Evolutionary conservation across 2,113 vertebrate species (phyloP), one percentile per base, ranked within the genome.

Genomic region (Phalacrocorax carbo): DNA sequence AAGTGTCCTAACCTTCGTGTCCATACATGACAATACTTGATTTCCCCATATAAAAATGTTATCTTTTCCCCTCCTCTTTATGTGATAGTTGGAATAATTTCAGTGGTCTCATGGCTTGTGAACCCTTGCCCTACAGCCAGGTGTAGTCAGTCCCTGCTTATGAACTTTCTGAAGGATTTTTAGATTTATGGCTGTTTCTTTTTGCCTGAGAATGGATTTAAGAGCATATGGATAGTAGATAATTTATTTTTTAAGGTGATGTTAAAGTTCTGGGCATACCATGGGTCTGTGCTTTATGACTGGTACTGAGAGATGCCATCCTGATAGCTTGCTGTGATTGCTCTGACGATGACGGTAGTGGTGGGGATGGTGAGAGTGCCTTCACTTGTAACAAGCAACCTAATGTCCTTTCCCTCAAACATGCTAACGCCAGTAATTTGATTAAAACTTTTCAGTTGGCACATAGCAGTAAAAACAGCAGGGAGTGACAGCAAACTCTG

Each of bases 401-500:
- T 88, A 34, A 26, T 80, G 86, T 85, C 90, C 78, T 94, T 97
- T 89, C 92, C 87, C 68, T 97, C 91, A 89, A 94, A 93, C 65
- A 84, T 69, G 70, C 75, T 91, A 94, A 94, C 92, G 76, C 46
- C 77, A 85, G 64, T 96, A 92, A 96, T 98, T 97, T 95, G 70
- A 95, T 97, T 54, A 94, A 98, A 96, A 90, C 83, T 89, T 96
- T 91, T 95, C 58, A 48, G 76, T 66, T 94, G 95, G 71, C 81
- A 30, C 48, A 92, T 95, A 94, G 92, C 71, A 75, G 55, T 82
- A 81, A 95, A 92, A 94, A 21, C 48, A 93, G 86, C 66, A 44
- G 91, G 82, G 79, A 93, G 54, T 70, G 70, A 81, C 68, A 68
- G 92, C 34, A 78, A 92, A 49, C 68, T 90, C 83, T 66, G 15